Percentiles rank a stretch among this genome's conserved stretches.
phyloP scores from a whole-genome alignment of 2,113 vertebrate genomes.

The Macaca mulatta region DNA sequence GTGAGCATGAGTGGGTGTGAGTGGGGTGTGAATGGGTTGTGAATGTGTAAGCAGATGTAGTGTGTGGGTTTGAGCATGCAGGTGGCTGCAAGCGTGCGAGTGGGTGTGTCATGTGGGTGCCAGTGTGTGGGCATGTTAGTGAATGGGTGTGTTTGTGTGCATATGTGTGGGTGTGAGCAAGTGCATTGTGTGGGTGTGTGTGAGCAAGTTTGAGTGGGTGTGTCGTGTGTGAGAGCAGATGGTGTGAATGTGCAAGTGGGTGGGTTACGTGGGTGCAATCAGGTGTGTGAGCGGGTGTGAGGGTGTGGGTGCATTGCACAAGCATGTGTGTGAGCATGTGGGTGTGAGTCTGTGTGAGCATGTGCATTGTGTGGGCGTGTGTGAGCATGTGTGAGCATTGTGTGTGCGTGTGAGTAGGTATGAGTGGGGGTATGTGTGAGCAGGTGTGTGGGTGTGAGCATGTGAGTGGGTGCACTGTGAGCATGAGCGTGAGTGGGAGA shows the following conservation, averaged over 20 bases:
- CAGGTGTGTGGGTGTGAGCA: neutral
- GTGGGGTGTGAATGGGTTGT: neutral
- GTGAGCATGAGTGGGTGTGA: neutral
- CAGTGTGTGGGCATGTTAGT: no score
- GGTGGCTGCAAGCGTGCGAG: neutral
- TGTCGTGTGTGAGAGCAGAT: no score
- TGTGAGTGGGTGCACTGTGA: neutral
- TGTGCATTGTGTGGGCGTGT: neutral
- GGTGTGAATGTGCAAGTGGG: neutral
- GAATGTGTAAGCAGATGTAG: neutral
- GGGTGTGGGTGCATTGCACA: neutral
- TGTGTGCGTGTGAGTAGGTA: neutral
- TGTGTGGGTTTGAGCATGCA: neutral
- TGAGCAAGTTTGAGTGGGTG: neutral
- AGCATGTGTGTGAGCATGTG: no score
- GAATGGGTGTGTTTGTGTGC: neutral
- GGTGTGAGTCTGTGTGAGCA: neutral
- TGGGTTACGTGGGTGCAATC: neutral
- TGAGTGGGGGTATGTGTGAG: neutral
- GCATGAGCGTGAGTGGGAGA: no score
- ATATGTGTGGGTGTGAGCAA: no score
- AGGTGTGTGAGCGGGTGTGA: neutral
- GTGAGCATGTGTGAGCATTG: neutral
- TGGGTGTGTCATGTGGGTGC: no score
- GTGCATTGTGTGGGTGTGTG: neutral